Conservation (phyloP, 2,888 invertebrate genomes). For the Pachydiplax longipennis region DNA sequence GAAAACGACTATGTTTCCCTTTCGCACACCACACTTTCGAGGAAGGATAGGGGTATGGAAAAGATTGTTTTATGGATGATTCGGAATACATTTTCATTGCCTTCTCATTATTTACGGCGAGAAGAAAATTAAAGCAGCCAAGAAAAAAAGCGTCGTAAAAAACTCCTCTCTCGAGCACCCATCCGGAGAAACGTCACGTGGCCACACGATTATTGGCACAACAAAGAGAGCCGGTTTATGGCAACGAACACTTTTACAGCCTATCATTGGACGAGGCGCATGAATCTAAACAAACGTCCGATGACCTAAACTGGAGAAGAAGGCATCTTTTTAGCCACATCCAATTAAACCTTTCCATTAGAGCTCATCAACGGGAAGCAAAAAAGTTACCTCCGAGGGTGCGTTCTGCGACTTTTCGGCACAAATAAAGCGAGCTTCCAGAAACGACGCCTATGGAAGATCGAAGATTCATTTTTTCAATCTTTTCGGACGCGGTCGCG, state of each 20-base stretch:
- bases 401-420: not conserved
- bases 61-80: constrained; percentile 5
- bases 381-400: not conserved
- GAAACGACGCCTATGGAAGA: not conserved
- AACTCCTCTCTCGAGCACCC: not conserved
- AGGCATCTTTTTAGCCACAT: not conserved
- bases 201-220: not conserved
- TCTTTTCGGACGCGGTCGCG: not conserved
- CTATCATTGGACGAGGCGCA: not conserved
- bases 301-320: not conserved
- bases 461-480: not conserved
- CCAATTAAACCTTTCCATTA: constrained; percentile 38
- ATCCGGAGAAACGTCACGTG: not conserved
- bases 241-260: not conserved
- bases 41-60: not conserved
- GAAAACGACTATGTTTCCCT: constrained; percentile 8
- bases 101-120: constrained; percentile 17
- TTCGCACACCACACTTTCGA: not conserved
- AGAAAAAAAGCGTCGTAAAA: not conserved
- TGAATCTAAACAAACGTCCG: not conserved
- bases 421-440: too few species aligned
- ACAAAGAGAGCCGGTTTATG: not conserved
- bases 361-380: constrained; percentile 9
- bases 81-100: constrained; percentile 27
- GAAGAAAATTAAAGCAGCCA: constrained; percentile 12